A percentile compares a stretch with the other conserved stretches of the same genome.
These are phyloP conservation scores for Gryllus bimaculatus DNA, from an alignment of 1,140 invertebrate genomes.

Conservation along the genomic window DNA sequence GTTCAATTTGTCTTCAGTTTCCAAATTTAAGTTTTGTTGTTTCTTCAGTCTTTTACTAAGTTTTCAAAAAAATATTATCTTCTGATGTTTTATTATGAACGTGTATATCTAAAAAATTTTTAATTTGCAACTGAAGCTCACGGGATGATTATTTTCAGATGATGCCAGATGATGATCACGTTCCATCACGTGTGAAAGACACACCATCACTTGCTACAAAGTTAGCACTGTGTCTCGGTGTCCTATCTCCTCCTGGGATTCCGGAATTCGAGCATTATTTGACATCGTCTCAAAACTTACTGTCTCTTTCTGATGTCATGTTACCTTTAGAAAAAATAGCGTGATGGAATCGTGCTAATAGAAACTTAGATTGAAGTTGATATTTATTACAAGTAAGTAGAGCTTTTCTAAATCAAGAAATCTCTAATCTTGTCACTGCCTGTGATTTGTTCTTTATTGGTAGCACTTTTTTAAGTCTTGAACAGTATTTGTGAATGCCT, in stretches of 20 bases:
- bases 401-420: neutral
- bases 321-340: conserved; percentile 16
- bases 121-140: too few species aligned
- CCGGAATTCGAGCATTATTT: neutral
- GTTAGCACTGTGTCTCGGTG: conserved; percentile 6
- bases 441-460: too few species aligned
- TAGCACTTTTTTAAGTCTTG: too few species aligned
- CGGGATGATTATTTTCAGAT: neutral
- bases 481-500: too few species aligned
- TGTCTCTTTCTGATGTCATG: conserved; percentile 14
- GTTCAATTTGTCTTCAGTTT: too few species aligned
- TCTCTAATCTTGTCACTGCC: neutral
- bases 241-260: neutral
- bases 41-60: too few species aligned
- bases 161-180: conserved; percentile 15
- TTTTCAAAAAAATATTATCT: too few species aligned
- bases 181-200: neutral
- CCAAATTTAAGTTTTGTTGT: too few species aligned
- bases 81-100: too few species aligned
- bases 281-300: neutral
- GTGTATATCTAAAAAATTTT: too few species aligned
- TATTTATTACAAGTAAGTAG: conserved; percentile 2
- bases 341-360: conserved; percentile 10
- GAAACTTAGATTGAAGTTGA: neutral
- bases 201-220: neutral